Evolutionary conservation across 2,113 vertebrate species (phyloP).

Genomic region (Pitta sordida): DNA sequence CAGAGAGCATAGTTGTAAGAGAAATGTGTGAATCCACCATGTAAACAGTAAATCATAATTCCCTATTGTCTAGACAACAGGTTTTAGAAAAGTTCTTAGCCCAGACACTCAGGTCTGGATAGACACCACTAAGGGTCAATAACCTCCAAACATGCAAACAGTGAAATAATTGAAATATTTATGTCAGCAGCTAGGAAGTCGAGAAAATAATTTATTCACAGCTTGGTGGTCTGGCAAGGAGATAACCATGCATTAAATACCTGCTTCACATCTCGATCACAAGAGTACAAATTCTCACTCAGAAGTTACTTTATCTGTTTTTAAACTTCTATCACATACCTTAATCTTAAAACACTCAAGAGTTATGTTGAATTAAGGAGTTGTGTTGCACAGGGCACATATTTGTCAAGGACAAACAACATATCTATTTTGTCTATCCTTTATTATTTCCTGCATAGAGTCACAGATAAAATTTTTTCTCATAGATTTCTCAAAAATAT

Average conservation of each 20-base stretch:
- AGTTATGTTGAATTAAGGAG: not conserved
- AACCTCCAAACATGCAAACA: not conserved
- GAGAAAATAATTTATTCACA: not conserved
- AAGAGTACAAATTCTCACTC: not conserved
- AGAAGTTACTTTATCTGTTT: not conserved
- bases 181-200: not conserved
- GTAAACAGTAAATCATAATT: not conserved
- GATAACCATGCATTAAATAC: not conserved
- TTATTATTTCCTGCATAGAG: not conserved
- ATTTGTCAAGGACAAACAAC: not conserved
- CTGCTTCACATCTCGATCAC: not conserved
- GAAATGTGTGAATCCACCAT: not conserved
- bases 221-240: not conserved
- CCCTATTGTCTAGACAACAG: not conserved
- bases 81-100: not conserved
- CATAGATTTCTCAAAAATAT: not conserved
- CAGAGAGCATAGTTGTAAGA: not conserved
- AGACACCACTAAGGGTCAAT: not conserved
- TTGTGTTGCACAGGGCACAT: not conserved
- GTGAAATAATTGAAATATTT: not conserved
- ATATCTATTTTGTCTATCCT: not conserved
- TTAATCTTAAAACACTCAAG: not conserved
- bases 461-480: not conserved
- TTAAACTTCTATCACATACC: not conserved
- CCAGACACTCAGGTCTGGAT: not conserved